A percentile compares a stretch with the other conserved stretches of the same genome.
These are phyloP conservation scores for Lycorma delicatula DNA, from an alignment of 1,140 invertebrate species.

Conservation along the genomic window DNA sequence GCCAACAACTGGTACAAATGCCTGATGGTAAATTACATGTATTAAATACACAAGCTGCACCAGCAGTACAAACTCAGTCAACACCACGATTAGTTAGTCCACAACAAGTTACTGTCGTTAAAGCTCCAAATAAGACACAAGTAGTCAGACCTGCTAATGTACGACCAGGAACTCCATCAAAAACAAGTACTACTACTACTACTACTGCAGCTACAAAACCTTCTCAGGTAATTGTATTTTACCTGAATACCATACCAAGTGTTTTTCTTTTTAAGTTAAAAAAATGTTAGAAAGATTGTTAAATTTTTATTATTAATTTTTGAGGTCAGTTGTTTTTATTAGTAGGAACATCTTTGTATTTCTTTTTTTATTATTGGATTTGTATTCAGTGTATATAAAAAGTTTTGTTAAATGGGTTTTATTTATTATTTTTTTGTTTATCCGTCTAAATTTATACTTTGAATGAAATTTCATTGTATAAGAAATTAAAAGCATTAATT, in stretches of 20 bases:
- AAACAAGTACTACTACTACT: slow-evolving; percentile 2
- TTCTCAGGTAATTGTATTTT: slow-evolving; percentile 5
- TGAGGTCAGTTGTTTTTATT: no score
- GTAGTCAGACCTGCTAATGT: slow-evolving; percentile 2
- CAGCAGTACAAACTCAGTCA: neutral
- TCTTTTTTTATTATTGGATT: no score
- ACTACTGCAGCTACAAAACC: slow-evolving; percentile 27
- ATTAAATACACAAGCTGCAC: slow-evolving; percentile 38
- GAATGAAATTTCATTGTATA: no score
- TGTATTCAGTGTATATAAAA: no score
- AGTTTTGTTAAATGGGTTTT: no score
- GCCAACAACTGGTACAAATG: slow-evolving; percentile 89
- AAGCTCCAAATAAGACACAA: neutral
- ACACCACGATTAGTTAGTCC: slow-evolving; percentile 13
- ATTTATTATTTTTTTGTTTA: no score
- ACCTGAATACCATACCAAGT: neutral
- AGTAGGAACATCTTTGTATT: no score
- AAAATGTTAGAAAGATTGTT: no score
- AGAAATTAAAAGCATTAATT: no score
- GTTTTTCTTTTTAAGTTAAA: neutral
- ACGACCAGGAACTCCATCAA: neutral
- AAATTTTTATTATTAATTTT: no score
- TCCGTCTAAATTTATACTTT: no score
- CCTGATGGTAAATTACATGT: slow-evolving; percentile 89
- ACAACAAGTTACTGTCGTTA: slow-evolving; percentile 14